phyloP scores from a whole-genome alignment of 2,888 invertebrate genomes.

The Syrista parreyssii region DNA sequence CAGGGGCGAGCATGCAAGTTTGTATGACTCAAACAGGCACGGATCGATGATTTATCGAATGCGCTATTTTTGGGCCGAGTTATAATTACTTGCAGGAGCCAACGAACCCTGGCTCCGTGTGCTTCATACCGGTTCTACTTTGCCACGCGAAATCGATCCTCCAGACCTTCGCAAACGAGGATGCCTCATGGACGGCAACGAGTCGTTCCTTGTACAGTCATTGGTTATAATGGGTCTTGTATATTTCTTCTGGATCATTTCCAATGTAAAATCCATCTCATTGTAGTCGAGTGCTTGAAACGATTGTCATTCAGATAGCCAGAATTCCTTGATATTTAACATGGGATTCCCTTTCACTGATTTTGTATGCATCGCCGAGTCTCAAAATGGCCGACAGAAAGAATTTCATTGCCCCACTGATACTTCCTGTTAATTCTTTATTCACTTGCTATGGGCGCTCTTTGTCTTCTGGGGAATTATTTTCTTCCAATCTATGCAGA shows the following conservation, averaged over 20 bases:
- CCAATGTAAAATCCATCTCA: background rate
- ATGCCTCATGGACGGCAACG: background rate
- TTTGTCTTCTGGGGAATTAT: background rate
- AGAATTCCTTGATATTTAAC: conserved; percentile 26
- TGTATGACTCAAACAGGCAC: background rate
- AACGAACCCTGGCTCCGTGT: background rate
- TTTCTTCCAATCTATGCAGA: too few species aligned
- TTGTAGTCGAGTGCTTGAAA: background rate
- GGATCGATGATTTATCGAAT: background rate
- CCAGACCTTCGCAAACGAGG: background rate
- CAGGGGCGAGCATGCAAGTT: background rate
- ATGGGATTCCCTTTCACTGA: background rate
- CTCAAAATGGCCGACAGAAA: background rate
- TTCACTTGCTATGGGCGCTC: background rate
- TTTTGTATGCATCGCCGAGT: background rate
- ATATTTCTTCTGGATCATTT: background rate
- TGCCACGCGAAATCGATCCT: background rate
- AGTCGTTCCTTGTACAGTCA: background rate
- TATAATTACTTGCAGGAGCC: background rate
- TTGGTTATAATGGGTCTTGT: background rate
- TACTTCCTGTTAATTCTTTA: background rate
- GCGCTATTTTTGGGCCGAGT: background rate
- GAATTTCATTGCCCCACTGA: background rate
- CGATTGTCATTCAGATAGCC: conserved; percentile 35
- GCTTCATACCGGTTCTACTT: background rate